Evolutionary conservation across 1,140 invertebrate genomes (phyloP).

Genomic region (Hycleus phaleratus): DNA sequence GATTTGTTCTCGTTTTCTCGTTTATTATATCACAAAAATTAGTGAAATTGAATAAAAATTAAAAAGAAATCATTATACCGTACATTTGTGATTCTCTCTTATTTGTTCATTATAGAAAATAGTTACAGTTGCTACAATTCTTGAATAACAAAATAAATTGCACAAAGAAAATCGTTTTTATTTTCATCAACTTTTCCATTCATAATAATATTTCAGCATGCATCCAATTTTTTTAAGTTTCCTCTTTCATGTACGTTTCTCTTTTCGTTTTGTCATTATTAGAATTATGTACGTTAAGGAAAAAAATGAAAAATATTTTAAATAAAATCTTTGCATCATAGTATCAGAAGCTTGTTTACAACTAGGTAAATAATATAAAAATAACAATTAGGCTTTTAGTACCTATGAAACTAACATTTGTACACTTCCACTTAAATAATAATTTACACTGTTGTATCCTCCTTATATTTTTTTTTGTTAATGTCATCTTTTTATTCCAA

Average conservation of each 20-base stretch:
- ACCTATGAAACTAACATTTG: slow-evolving; percentile 37
- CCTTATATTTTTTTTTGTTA: not conserved
- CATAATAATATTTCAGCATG: not conserved
- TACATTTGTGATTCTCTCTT: not conserved
- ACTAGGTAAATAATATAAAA: slow-evolving; percentile 42
- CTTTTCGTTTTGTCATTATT: not conserved
- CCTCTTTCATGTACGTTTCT: not conserved
- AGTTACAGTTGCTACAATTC: slow-evolving; percentile 11
- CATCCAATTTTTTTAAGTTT: not conserved
- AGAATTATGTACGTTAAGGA: not conserved
- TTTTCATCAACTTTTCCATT: not conserved
- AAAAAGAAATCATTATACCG: not conserved
- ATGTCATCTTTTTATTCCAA: not conserved
- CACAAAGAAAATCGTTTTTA: slow-evolving; percentile 11
- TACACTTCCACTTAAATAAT: slow-evolving; percentile 37
- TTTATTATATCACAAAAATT: slow-evolving; percentile 10
- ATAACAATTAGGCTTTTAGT: slow-evolving; percentile 41
- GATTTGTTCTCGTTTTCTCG: not conserved
- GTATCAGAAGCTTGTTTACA: slow-evolving; percentile 36
- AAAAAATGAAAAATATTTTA: slow-evolving; percentile 17
- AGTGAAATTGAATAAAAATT: not conserved
- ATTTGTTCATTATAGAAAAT: slow-evolving; percentile 6
- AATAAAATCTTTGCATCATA: slow-evolving; percentile 23
- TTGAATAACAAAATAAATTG: slow-evolving; percentile 9
- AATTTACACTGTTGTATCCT: slow-evolving; percentile 13